Evolutionary conservation across 2,888 invertebrate genomes (phyloP), one percentile per base, ranked within the genome.

Genomic region (Julus scanicus): DNA sequence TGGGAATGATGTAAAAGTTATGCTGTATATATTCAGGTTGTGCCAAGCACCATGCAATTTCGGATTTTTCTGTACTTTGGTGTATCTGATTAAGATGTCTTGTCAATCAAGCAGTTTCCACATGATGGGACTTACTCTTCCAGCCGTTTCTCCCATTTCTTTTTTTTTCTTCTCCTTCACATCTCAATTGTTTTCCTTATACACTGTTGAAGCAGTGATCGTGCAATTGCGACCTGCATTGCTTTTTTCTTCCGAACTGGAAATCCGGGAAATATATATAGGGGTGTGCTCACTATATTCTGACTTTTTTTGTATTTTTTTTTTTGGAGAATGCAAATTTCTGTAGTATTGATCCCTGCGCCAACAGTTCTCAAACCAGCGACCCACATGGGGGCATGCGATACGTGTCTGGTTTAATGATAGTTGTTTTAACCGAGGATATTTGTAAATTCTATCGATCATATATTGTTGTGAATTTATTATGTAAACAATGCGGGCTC

Each of bases 401-500:
- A 29, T 71, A 71, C 71, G 71, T 71, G 71, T 71, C 71, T 71
- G 71, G 71, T 71, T 29, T 71, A 71, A 71, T 71, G 71, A 71
- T 71, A 71, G 71, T 71, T 71, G 71, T 20, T 71, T 71, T 20
- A 44, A 71, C 71, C 71, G 71, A 20, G 71, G 71, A 29, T 29
- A 71, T 71, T 71, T 71, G 71, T 71, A 71, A 71, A 71, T 71
- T 71, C 71, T 71, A 71, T 71, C 71, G 71, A 71, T 71, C 71
- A 71, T 71, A 29, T 29, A 71, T 71, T 71, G 71, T 71, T 71
- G 71, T 71, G 71, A 71, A 71, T 71, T 71, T 71, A 17, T 71
- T 29, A 71, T 71, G 71, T 71, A 71, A 71, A 71, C 71, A 71
- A 29, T 71, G 71, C 9, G 71, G 71, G 71, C 71, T n/a, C 20